Evolutionary conservation across 2,113 vertebrate species (phyloP).

Genomic region (Nycticryphes semicollaris): DNA sequence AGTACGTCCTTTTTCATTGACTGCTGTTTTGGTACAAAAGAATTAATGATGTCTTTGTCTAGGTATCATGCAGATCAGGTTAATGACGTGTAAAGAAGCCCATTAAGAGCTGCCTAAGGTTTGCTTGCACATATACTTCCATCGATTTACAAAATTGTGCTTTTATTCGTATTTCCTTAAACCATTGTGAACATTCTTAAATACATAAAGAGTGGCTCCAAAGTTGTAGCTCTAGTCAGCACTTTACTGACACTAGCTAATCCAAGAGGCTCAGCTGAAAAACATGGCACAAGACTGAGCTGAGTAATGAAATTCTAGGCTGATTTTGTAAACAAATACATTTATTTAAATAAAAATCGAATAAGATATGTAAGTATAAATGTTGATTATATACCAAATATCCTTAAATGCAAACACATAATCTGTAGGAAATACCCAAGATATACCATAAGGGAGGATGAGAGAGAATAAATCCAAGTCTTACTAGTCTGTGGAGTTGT

Average conservation of each 20-base stretch:
- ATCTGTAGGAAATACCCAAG: background rate
- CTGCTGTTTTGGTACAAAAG: background rate
- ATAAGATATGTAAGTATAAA: background rate
- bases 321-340: background rate
- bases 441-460: background rate
- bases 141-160: background rate
- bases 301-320: background rate
- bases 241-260: background rate
- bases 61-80: background rate
- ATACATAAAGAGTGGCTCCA: background rate
- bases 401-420: background rate
- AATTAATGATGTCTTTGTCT: background rate
- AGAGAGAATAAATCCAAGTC: background rate
- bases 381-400: background rate
- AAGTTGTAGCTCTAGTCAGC: background rate
- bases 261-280: background rate
- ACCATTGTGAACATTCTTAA: background rate
- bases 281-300: background rate
- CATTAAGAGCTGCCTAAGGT: background rate
- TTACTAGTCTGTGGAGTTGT: background rate
- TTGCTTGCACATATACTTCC: background rate
- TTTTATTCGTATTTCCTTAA: background rate
- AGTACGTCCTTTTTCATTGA: background rate
- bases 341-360: background rate
- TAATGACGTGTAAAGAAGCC: background rate